A percentile compares a stretch with the other conserved stretches of the same genome.
Conservation (phyloP, 1,140 invertebrate species). For the Colletes gigas region DNA sequence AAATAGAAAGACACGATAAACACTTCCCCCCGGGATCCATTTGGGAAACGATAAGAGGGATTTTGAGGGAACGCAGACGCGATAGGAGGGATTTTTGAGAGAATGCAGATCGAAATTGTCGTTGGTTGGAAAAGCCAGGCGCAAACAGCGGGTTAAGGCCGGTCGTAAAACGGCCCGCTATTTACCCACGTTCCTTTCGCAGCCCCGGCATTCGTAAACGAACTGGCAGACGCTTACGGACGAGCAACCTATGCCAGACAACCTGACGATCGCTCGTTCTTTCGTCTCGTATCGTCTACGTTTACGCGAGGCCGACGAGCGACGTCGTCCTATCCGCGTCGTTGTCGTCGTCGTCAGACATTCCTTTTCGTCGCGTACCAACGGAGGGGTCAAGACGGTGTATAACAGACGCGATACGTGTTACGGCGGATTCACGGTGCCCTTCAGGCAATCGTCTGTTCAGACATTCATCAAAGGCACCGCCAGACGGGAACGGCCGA, state of each 20-base stretch:
- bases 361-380: not conserved
- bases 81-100: not conserved
- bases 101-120: not conserved
- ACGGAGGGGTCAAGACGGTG: not conserved
- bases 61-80: too few relatives aligned
- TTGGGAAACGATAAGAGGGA: not conserved
- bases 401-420: too few relatives aligned
- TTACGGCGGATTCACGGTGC: too few relatives aligned
- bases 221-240: conserved; percentile 22
- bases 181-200: conserved; percentile 35
- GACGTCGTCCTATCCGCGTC: not conserved
- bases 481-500: too few relatives aligned
- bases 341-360: not conserved
- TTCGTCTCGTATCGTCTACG: not conserved
- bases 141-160: not conserved
- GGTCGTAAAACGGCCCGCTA: conserved; percentile 42
- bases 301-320: not conserved
- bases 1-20: not conserved
- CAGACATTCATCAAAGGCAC: too few relatives aligned
- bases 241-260: conserved; percentile 5
- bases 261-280: not conserved
- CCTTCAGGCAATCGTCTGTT: too few relatives aligned
- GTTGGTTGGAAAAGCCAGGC: not conserved
- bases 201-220: conserved; percentile 40
- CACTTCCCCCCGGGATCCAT: not conserved